Base-by-base conservation (phyloP, 2,888 invertebrate species). In the Spisula subtruncata region DNA sequence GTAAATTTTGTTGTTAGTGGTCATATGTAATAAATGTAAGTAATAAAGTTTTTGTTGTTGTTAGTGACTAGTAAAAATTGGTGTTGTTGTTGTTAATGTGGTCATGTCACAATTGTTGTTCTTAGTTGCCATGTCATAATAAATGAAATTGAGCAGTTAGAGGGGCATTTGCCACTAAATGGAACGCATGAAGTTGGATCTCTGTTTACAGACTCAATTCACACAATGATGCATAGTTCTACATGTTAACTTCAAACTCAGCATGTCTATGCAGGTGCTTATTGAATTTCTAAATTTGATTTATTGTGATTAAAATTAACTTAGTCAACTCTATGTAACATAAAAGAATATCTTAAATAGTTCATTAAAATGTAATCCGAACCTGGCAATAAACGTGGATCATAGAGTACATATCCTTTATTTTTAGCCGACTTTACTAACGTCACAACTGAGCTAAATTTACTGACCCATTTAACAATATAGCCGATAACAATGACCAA, bases 321-420 rank as follows among this genome's bases (percentile, higher is more conserved):
- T 25, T 35, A 1, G 75, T 75, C 75, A 75, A 16, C 75, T 32
- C 75, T 35, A 35, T 16, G 14, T 75, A 35, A 14, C 29, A 75
- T 25, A 75, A 75, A 75, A 75, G 18, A 32, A 29, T 25, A 75
- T 75, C 29, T 32, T 32, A 35, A 75, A 25, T 60, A 41, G 32
- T 35, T 75, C 75, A 75, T 75, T 75, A 75, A 75, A 75, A 32
- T 16, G 75, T 75, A 75, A 75, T 32, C 32, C 35, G 16, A 75
- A 25, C 75, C 75, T 4, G 16, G 16, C 32, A 75, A 35, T 75
- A 29, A 75, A 0, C 75, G 4, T 5, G 25, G 75, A 18, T 32
- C 75, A 35, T 4, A 32, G 35, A 12, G 75, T 75, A 75, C 75
- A 32, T 75, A 75, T 75, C 75, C 75, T 75, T 75, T 75, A 75